Evolutionary conservation across 2,888 invertebrate genomes (phyloP), one percentile per base, ranked within the genome.

Genomic region (Nemotelus nigrinus): DNA sequence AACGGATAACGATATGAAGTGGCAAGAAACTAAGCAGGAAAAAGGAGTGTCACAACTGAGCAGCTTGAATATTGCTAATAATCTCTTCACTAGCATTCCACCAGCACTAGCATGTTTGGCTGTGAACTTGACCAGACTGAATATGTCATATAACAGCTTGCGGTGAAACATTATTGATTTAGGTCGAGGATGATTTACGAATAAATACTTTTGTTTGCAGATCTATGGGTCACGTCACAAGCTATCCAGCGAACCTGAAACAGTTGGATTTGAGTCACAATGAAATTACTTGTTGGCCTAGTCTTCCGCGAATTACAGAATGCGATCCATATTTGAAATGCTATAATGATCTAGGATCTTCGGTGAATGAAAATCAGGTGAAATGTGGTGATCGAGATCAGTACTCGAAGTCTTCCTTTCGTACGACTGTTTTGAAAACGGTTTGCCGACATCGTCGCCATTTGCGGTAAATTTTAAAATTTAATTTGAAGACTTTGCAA

Each of bases 231-330:
- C 93, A 93, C 83, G 94, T 98, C 77, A 95, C 95, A 8, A 94
- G 94, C 75, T 97, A 96, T 86, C 98, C 99, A 0, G 92, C 93
- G 58, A 92, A 93, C 67, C 88, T 99, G 6, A 95, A 97, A 79
- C 96, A 97, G 85, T 87, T 99, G 60, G 98, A 99, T 87, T 89
- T 99, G 55, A 96, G 96, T 67, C 95, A 96, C 85, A 98, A 98
- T 87, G 93, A 94, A 86, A 95, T 97, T 81, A 92, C 93, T 0
- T 93, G 94, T 83, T 97, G 97, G 97, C 95, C 95, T 0, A 95
- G 95, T 84, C 87, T 95, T 81, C 95, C 95, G 0, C 93, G 93
- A 85, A 91, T 93, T 44, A 88, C 89, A 45, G 86, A 85, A 79
- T 89, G 90, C 45, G 91, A 93, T 82, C 89, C 90, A 0, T 91